These are phyloP conservation scores for Mya arenaria DNA, from an alignment of 1,140 invertebrate species.

Conservation along the genomic window DNA sequence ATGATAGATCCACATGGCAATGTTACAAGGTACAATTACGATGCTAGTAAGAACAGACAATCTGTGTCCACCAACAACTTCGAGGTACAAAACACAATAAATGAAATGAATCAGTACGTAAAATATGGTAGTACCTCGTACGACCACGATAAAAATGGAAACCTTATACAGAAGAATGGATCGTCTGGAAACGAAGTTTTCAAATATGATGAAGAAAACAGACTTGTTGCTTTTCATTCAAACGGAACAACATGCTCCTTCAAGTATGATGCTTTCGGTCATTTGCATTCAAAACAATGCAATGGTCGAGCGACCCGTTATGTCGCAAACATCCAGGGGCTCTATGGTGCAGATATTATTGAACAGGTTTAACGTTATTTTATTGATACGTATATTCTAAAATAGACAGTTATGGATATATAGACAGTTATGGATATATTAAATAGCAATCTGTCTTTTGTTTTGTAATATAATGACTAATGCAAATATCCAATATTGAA, in stretches of 20 bases:
- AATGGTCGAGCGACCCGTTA: not conserved
- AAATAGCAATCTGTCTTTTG: too few species aligned
- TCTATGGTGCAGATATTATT: not conserved
- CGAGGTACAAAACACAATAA: not conserved
- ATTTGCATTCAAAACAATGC: not conserved
- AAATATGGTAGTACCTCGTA: not conserved
- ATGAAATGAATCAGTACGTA: conserved; percentile 26
- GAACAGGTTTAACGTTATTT: not conserved
- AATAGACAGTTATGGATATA: not conserved
- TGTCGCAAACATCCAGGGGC: not conserved
- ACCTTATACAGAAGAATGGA: not conserved
- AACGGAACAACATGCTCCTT: not conserved
- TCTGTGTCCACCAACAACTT: not conserved
- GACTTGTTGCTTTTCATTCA: not conserved
- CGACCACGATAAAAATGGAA: conserved; percentile 27
- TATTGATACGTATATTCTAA: not conserved
- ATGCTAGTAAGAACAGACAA: conserved; percentile 19
- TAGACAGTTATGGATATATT: too few species aligned
- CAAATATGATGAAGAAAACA: conserved; percentile 19
- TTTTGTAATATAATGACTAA: too few species aligned
- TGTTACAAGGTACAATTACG: conserved; percentile 26
- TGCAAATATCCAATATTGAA: too few species aligned
- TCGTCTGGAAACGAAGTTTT: not conserved
- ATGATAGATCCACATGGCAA: not conserved
- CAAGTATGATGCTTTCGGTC: conserved; percentile 13